Evolutionary conservation across 2,113 vertebrate species (phyloP).

Genomic region (Tyto alba): DNA sequence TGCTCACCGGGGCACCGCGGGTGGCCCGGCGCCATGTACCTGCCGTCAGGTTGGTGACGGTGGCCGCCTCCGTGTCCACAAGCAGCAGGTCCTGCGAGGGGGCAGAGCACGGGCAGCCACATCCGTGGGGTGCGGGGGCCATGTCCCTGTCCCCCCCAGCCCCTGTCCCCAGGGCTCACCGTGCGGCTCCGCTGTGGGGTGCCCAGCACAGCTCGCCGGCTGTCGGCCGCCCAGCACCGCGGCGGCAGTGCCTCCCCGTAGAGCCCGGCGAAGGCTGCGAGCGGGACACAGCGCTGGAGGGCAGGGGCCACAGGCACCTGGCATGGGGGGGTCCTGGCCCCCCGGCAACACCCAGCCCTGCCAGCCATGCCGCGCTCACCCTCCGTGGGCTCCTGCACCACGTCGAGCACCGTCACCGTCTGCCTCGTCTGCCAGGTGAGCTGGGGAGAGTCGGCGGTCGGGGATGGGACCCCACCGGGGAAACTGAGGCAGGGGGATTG

Average conservation of each 20-base stretch:
- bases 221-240: constrained; percentile 90
- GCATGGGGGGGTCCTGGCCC: rapidly evolving
- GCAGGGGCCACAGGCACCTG: rapidly evolving
- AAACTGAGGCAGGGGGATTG: background rate
- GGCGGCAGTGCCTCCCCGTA: constrained; percentile 77
- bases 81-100: constrained; percentile 69
- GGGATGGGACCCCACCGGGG: background rate
- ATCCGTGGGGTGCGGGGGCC: rapidly evolving
- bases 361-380: rapidly evolving
- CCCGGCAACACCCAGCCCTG: background rate
- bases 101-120: rapidly evolving
- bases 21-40: background rate
- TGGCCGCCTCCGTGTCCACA: constrained; percentile 52
- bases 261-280: constrained; percentile 85
- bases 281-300: rapidly evolving
- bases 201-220: constrained; percentile 79
- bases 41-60: constrained; percentile 60
- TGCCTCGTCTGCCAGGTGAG: constrained; percentile 1
- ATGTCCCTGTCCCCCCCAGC: rapidly evolving
- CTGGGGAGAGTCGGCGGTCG: background rate
- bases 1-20: rapidly evolving
- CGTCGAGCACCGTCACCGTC: background rate
- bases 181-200: constrained; percentile 82
- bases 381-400: background rate
- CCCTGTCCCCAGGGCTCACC: constrained; percentile 43